Base-by-base conservation (phyloP, 2,797 vertebrate genomes). In the Arrhamphus sclerolepis region DNA sequence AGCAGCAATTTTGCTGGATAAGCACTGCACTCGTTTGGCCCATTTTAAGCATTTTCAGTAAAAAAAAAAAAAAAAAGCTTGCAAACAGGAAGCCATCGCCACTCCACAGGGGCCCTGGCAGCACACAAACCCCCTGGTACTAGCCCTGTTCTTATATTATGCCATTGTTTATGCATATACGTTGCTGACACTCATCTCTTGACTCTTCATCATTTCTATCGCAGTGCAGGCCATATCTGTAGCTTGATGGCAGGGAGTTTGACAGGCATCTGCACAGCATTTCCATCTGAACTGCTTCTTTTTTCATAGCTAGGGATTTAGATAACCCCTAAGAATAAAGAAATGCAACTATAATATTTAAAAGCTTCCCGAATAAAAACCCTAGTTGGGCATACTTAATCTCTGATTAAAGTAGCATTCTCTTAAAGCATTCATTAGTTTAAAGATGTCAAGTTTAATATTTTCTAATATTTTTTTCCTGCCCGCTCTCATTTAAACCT, bases 1-100 rank as follows among this genome's bases (percentile, higher is more conserved):
- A 93, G 92, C 92, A 93, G 92, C 93, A 92, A 92, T 94, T 93
- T 92, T 94, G 93, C 91, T 90, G 91, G 90, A 93, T 94, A 94
- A 94, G 93, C 93, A 92, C 88, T 85, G 83, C 88, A 90, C 90
- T 93, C 90, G 90, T 94, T 94, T 92, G 91, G 87, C 85, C 84
- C 89, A 76, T 91, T 77, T 90, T 87, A 89, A 86, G 75, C 77
- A 67, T 52, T 85, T 91, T 86, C 74, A 41, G 82, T 87, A 88
- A 88, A 89, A 87, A 68, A 88, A 81, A 44, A 72, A 88, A 88
- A 89, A 87, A 68, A 88, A 81, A 44, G 73, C 84, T 74, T 53
- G 77, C 85, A 82, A 90, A 89, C 88, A 87, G 81, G 86, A 91
- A 77, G 72, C 69, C 77, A 70, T 88, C 21, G 10, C 75, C 78